A percentile compares a stretch with the other conserved stretches of the same genome.
Evolutionary conservation across 2,888 invertebrate genomes (phyloP).

Genomic region (Napeogenes sylphis): DNA sequence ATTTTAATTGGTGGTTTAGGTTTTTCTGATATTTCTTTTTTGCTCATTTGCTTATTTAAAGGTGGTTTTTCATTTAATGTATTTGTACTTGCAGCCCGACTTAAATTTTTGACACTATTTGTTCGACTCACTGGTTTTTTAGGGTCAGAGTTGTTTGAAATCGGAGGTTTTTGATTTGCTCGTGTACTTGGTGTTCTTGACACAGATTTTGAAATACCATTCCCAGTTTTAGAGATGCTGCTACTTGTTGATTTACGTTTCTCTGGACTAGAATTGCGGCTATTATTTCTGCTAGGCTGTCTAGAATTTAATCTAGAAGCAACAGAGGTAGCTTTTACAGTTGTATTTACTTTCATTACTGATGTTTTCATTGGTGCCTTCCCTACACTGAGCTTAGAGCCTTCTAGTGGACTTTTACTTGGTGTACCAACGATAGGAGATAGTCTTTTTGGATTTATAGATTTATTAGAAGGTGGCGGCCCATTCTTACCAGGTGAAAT

Average conservation of each 20-base stretch:
- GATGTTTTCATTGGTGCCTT: conserved; percentile 54
- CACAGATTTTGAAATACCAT: conserved; percentile 44
- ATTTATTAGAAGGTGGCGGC: conserved; percentile 68
- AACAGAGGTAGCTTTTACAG: conserved; percentile 59
- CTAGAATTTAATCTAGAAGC: conserved; percentile 66
- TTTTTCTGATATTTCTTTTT: conserved; percentile 54
- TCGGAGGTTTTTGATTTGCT: conserved; percentile 50
- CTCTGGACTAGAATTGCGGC: conserved; percentile 66
- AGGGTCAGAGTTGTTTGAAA: conserved; percentile 50
- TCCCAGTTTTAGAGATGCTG: conserved; percentile 39
- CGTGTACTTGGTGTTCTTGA: conserved; percentile 54
- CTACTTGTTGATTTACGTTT: conserved; percentile 51
- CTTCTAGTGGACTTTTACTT: conserved; percentile 68
- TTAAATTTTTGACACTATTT: conserved; percentile 65
- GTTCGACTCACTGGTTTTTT: conserved; percentile 64
- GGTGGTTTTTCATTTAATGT: conserved; percentile 63
- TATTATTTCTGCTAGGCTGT: conserved; percentile 62
- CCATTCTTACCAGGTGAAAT: conserved; percentile 69
- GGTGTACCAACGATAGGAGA: conserved; percentile 74
- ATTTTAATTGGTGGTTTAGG: conserved; percentile 53
- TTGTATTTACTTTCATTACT: conserved; percentile 45
- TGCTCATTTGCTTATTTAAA: conserved; percentile 55
- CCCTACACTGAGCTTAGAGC: conserved; percentile 55
- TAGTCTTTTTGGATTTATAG: conserved; percentile 66
- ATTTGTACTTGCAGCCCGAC: conserved; percentile 62